Evolutionary conservation across 2,888 invertebrate genomes (phyloP).

Genomic region (Tenthredo distinguenda): DNA sequence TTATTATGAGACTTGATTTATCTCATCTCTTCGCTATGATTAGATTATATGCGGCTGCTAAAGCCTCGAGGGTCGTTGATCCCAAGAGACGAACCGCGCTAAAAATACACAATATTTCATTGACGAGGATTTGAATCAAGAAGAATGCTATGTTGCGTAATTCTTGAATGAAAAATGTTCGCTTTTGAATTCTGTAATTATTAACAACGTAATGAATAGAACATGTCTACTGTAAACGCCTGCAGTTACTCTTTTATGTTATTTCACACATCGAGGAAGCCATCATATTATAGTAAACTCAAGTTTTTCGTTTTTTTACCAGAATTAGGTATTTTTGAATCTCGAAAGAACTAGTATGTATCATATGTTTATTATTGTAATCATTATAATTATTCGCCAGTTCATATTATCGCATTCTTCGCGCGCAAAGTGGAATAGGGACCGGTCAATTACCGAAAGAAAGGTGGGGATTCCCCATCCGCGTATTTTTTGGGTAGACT

Average conservation of each 20-base stretch:
- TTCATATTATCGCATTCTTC: not conserved
- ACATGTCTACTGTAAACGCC: too few species aligned
- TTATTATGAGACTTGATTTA: not conserved
- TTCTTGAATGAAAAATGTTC: not conserved
- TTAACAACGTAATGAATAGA: not conserved
- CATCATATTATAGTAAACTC: too few species aligned
- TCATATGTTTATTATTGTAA: too few species aligned
- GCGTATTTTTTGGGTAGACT: not conserved
- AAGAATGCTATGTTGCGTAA: not conserved
- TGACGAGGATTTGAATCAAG: not conserved
- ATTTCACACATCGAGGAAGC: too few species aligned
- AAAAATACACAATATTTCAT: not conserved
- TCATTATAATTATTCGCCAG: not conserved
- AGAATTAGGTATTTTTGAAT: too few species aligned
- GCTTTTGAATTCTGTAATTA: not conserved
- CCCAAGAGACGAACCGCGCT: not conserved
- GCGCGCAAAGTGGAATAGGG: not conserved
- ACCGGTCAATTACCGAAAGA: not conserved
- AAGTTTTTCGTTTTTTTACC: too few species aligned
- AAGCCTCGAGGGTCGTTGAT: not conserved
- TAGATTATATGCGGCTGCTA: constrained; percentile 2
- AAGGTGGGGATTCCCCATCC: not conserved
- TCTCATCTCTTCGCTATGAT: not conserved
- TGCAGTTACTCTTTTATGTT: too few species aligned
- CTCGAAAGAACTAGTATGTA: too few species aligned